Conservation (phyloP, 2,797 vertebrate genomes). For the Galago senegalensis region DNA sequence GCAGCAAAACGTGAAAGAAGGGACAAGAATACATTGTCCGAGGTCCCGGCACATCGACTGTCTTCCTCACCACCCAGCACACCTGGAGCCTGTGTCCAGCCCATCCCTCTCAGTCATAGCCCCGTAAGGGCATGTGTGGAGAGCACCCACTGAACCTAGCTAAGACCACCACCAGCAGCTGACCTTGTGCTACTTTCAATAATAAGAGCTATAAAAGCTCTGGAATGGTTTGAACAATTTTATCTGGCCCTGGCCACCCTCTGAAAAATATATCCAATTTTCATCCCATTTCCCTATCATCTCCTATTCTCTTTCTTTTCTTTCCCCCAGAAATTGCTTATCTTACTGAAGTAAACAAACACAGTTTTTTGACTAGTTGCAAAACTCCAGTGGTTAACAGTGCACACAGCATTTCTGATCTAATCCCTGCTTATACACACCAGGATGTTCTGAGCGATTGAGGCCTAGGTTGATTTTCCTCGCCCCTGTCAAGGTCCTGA, state of each 20-base stretch:
- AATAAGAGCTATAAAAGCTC: neutral
- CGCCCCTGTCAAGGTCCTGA: neutral
- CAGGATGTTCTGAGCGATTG: conserved; percentile 24
- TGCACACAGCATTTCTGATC: conserved; percentile 54
- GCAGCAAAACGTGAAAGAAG: neutral
- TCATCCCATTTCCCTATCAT: neutral
- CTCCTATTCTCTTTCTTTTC: neutral
- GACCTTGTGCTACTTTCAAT: neutral
- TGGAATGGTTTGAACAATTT: neutral
- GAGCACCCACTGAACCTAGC: too few species aligned
- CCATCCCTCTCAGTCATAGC: too few species aligned
- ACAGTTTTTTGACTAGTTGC: conserved; percentile 46
- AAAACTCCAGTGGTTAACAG: conserved; percentile 10
- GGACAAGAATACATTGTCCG: neutral
- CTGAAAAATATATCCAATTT: conserved; percentile 17
- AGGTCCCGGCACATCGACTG: fast-evolving
- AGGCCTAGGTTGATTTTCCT: neutral
- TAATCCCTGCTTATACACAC: conserved; percentile 11
- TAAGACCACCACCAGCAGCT: neutral
- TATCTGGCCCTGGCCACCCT: conserved; percentile 32
- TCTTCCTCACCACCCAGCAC: too few species aligned
- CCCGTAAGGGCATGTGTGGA: fast-evolving
- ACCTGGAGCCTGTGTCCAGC: neutral
- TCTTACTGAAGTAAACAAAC: conserved; percentile 48
- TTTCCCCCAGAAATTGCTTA: conserved; percentile 55